These are phyloP conservation scores for Drosophila athabasca DNA, from an alignment of 1,140 invertebrate species.

Conservation along the genomic window DNA sequence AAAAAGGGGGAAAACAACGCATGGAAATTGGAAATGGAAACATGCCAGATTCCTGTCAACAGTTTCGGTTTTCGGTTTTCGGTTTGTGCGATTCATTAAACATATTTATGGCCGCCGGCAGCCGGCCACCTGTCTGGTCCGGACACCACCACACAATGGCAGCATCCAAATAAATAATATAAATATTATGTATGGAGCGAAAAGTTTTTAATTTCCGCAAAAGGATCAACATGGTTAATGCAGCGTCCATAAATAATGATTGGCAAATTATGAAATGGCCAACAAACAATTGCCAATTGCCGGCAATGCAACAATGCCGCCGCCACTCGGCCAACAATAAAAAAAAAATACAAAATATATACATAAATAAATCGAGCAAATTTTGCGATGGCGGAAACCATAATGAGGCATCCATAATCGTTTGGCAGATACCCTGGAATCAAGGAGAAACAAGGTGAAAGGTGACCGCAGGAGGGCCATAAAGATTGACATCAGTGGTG, in stretches of 20 bases:
- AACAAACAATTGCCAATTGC: constrained; percentile 29
- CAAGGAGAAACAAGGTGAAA: no score
- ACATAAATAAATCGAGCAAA: neutral
- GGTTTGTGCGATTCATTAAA: constrained; percentile 54
- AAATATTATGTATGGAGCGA: constrained; percentile 33
- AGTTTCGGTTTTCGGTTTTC: constrained; percentile 27
- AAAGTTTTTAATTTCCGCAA: constrained; percentile 69
- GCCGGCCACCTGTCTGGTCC: constrained; percentile 46
- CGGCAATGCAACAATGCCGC: no score
- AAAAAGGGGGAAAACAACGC: neutral
- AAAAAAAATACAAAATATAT: constrained; percentile 10
- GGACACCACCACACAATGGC: constrained; percentile 38
- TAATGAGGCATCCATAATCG: neutral
- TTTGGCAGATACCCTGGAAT: neutral
- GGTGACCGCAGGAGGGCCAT: no score
- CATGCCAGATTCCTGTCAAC: constrained; percentile 33
- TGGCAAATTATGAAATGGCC: constrained; percentile 54
- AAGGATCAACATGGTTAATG: constrained; percentile 56
- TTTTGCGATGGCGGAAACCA: neutral
- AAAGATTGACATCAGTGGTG: no score
- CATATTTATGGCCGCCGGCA: constrained; percentile 47
- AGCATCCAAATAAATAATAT: constrained; percentile 53
- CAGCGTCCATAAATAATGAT: constrained; percentile 62
- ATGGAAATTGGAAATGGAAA: no score
- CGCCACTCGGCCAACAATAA: constrained; percentile 8